Evolutionary conservation across 1,140 invertebrate genomes (phyloP).

Genomic region (Semibalanus balanoides): DNA sequence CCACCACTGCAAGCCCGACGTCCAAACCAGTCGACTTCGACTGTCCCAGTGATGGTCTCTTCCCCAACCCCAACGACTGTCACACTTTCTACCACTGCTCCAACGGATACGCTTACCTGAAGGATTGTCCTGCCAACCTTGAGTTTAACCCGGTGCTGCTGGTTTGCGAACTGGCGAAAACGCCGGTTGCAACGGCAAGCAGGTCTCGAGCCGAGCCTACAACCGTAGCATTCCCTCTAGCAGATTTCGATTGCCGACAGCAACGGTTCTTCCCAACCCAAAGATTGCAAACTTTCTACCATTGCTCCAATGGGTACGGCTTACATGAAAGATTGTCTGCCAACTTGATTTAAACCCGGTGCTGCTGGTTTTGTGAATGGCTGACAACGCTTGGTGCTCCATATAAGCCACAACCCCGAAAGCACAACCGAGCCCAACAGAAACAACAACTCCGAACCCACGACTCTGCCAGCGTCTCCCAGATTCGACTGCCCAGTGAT

Average conservation of each 20-base stretch:
- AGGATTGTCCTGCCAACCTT: slow-evolving; percentile 18
- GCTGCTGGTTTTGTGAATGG: slow-evolving; percentile 14
- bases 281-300: slow-evolving; percentile 11
- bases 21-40: background rate
- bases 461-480: no score
- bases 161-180: slow-evolving; percentile 17
- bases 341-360: slow-evolving; percentile 18
- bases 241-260: background rate
- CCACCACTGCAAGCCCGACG: background rate
- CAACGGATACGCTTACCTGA: slow-evolving; percentile 15
- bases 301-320: slow-evolving; percentile 15
- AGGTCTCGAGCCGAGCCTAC: no score
- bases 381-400: slow-evolving; percentile 20
- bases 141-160: slow-evolving; percentile 18
- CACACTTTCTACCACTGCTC: slow-evolving; percentile 13
- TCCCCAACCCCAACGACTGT: slow-evolving; percentile 14
- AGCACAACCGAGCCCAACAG: no score
- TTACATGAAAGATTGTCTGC: slow-evolving; percentile 18
- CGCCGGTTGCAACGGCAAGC: slow-evolving; percentile 17
- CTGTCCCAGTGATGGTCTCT: slow-evolving; percentile 8
- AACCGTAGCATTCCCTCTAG: no score
- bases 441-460: no score
- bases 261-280: slow-evolving; percentile 14
- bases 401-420: no score
- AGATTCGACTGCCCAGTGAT: background rate